Base-by-base conservation (phyloP, 64 coral and sea anemone species). In the Acropora tenuis region DNA sequence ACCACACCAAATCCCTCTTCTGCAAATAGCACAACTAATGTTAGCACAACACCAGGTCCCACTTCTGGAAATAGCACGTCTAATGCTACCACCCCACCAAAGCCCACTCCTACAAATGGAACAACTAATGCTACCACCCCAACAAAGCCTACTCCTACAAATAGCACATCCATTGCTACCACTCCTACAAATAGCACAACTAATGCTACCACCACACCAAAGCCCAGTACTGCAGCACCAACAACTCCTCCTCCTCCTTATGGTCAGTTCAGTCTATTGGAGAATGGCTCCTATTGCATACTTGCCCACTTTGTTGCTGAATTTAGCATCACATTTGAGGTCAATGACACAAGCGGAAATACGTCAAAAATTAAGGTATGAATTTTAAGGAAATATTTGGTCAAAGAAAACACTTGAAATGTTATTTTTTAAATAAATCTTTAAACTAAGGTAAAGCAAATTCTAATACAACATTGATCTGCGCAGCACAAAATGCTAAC, bases 281-380 rank as follows among this genome's bases (percentile, higher is more conserved):
- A 66, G 1, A 11, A 74, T 43, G 60, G 4, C 12, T 59, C 42
- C 2, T 91, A 47, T 53, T 91, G 89, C 58, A 53, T 91, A 41
- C 52, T 91, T 30, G 89, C 89, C 1, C 3, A 84, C 49, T 76
- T 91, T 57, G 80, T 7, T 44, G 79, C 61, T 57, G 43, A 6
- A 18, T 90, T 90, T 17, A 90, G 17, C 67, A 50, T 20, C 69
- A 74, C 16, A 7, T 55, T 7, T 10, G 0, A 7, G 52, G 0
- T 7, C 5, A 0, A 0, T 7, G 52, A 0, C 52, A 55, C 0
- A 5, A 55, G 52, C 18, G 4, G 77, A 5, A 55, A 10, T 55
- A 55, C 50, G 50, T 7, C 50, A 7, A 5, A 5, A 53, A 72
- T 6, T 17, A 10, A 75, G 6, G 40, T 1, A 30, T 30, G 30